Conservation (phyloP, 1,140 invertebrate genomes). For the Tyrophagus putrescentiae region DNA sequence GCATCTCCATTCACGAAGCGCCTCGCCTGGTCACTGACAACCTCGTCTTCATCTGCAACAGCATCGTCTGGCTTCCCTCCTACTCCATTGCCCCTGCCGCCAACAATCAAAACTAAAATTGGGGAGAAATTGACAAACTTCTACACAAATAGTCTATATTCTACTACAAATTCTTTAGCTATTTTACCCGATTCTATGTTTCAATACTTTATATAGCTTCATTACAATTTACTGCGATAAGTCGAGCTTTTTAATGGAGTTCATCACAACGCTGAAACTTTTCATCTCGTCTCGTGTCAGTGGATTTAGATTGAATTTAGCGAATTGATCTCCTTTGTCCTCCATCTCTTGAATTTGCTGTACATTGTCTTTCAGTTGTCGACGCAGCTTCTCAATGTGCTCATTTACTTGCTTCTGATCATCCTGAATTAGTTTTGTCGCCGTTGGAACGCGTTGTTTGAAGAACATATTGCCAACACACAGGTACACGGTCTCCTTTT, state of each 20-base stretch:
- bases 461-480: conserved; percentile 13
- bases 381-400: not conserved
- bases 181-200: no score
- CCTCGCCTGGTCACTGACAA: no score
- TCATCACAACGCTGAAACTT: not conserved
- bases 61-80: no score
- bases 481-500: not conserved
- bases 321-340: conserved; percentile 7
- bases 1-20: no score
- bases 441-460: not conserved
- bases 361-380: conserved; percentile 4
- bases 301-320: conserved; percentile 6
- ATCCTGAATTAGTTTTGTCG: not conserved
- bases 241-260: conserved; percentile 9
- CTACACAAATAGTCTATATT: no score
- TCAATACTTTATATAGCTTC: no score
- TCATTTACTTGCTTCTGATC: conserved; percentile 7
- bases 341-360: not conserved
- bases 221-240: no score
- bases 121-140: no score
- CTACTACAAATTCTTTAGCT: no score
- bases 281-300: not conserved
- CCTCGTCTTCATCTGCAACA: no score
- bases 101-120: no score
- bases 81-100: no score